Evolutionary conservation across 2,888 invertebrate genomes (phyloP).

Genomic region (Callosobruchus maculatus): DNA sequence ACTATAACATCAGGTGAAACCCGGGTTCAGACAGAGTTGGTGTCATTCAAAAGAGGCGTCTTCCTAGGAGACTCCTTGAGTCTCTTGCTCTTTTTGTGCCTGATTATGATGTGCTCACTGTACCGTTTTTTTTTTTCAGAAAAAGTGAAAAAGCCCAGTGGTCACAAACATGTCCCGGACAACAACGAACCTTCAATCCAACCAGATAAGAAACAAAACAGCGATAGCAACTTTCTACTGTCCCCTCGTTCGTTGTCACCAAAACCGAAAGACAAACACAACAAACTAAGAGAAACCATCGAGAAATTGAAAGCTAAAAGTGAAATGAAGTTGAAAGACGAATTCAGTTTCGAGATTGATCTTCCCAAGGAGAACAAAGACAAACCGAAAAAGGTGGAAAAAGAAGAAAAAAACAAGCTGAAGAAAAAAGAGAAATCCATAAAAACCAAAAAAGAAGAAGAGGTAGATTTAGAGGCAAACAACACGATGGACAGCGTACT

Average conservation of each 20-base stretch:
- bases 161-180: background rate
- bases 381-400: conserved; percentile 34
- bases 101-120: background rate
- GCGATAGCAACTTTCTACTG: conserved; percentile 9
- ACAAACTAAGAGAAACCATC: conserved; percentile 53
- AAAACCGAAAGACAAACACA: conserved; percentile 46
- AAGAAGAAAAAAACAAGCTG: conserved; percentile 27
- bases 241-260: conserved; percentile 17
- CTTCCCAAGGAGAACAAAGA: conserved; percentile 39
- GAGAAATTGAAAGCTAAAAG: conserved; percentile 64
- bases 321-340: conserved; percentile 50
- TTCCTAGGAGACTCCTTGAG: no score
- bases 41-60: no score
- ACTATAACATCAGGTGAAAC: no score
- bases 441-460: conserved; percentile 22
- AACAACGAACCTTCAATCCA: background rate
- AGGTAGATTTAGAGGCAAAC: conserved; percentile 33
- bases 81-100: no score
- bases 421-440: conserved; percentile 23
- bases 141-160: background rate
- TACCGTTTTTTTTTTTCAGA: background rate
- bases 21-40: no score
- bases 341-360: conserved; percentile 35
- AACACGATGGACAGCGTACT: conserved; percentile 36
- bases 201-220: conserved; percentile 8